Percentiles rank a stretch among this genome's conserved stretches.
phyloP scores from a whole-genome alignment of 2,888 invertebrate species.

The Synergus umbraculus region DNA sequence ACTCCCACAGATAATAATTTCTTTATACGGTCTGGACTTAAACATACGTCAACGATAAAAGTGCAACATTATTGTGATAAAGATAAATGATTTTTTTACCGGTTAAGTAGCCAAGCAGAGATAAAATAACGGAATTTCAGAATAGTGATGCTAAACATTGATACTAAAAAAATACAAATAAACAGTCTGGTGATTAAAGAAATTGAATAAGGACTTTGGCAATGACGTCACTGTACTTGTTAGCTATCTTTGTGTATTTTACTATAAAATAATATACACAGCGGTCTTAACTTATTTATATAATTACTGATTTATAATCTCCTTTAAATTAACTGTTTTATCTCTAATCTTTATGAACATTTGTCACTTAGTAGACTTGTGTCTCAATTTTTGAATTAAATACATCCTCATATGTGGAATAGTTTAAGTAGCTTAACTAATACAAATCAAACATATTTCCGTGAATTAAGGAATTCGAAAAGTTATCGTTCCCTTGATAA shows the following conservation, averaged over 20 bases:
- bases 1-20: neutral
- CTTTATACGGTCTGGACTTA: no score
- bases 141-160: no score
- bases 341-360: slow-evolving; percentile 7
- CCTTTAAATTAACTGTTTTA: slow-evolving; percentile 44
- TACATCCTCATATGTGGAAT: slow-evolving; percentile 20
- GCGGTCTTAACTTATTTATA: slow-evolving; percentile 57
- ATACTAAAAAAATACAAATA: no score
- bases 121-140: no score
- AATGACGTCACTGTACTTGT: slow-evolving; percentile 53
- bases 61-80: neutral
- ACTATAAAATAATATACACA: slow-evolving; percentile 75
- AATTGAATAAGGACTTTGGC: neutral
- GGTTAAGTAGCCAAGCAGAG: no score
- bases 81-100: no score
- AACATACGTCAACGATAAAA: neutral
- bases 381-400: slow-evolving; percentile 38
- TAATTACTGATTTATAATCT: slow-evolving; percentile 60
- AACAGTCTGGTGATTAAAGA: no score
- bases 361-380: slow-evolving; percentile 30
- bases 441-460: neutral
- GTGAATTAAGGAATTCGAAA: neutral
- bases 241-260: slow-evolving; percentile 74
- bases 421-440: slow-evolving; percentile 17
- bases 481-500: slow-evolving; percentile 22